Conservation (phyloP, 2,888 invertebrate genomes). For the Biston stratarius region DNA sequence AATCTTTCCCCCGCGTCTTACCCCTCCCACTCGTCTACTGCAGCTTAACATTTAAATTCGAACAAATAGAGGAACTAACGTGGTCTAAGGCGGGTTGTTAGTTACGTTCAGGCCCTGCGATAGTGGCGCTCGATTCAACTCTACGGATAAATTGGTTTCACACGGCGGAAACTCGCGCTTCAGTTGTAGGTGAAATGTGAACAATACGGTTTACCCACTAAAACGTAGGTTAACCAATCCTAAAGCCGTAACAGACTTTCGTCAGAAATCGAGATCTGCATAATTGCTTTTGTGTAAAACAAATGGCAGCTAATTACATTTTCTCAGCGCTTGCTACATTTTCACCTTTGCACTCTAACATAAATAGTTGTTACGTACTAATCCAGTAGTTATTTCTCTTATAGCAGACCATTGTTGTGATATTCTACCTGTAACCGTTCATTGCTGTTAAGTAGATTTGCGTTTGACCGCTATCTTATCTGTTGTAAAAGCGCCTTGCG, state of each 20-base stretch:
- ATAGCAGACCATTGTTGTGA: not conserved
- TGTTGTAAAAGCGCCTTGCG: too few species aligned
- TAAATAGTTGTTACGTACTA: not conserved
- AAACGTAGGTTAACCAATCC: not conserved
- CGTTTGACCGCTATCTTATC: too few species aligned
- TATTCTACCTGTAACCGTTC: too few species aligned
- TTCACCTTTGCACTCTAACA: slow-evolving; percentile 9
- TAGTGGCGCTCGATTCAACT: not conserved
- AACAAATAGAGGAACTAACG: not conserved
- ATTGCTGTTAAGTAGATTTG: too few species aligned
- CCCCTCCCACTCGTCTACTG: not conserved
- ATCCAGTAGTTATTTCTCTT: not conserved
- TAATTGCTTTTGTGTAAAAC: not conserved
- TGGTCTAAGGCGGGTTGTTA: not conserved
- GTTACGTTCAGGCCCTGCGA: not conserved
- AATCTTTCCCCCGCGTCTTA: not conserved
- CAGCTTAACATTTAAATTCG: not conserved
- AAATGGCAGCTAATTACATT: slow-evolving; percentile 1
- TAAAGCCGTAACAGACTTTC: not conserved
- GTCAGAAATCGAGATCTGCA: not conserved
- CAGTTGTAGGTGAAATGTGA: not conserved
- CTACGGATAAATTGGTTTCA: not conserved
- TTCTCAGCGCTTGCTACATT: slow-evolving; percentile 1
- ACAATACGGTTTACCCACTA: not conserved
- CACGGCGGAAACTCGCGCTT: slow-evolving; percentile 8